Evolutionary conservation across 37 sponge, comb jelly and placozoan genomes (phyloP).

Genomic region (Aplysina aerophoba): DNA sequence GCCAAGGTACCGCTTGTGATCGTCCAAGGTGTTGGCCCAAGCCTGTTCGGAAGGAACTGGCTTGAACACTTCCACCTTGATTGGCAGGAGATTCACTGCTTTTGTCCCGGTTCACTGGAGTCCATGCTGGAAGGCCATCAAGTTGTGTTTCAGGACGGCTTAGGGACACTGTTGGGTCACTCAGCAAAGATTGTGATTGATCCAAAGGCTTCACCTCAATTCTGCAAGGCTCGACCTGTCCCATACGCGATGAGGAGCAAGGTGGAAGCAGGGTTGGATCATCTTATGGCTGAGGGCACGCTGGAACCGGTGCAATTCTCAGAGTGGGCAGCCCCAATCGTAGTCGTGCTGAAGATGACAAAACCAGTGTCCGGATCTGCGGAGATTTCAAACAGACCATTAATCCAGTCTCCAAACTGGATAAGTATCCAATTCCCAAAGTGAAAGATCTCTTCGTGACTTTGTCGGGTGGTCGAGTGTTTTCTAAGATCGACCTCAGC

Average conservation of each 20-base stretch:
- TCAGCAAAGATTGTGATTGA: not conserved
- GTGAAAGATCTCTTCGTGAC: conserved; percentile 8
- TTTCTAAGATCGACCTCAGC: conserved; percentile 44
- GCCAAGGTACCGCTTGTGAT: not conserved
- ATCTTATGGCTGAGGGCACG: conserved; percentile 33
- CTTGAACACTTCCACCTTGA: not conserved
- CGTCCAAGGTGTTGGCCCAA: conserved; percentile 1
- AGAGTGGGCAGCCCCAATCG: conserved; percentile 59
- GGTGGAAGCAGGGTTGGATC: conserved; percentile 35
- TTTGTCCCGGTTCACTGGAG: not conserved
- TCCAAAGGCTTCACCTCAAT: not conserved
- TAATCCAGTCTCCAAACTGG: not conserved
- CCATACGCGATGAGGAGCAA: conserved; percentile 29
- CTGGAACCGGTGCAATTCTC: conserved; percentile 39
- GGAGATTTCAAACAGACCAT: conserved; percentile 46
- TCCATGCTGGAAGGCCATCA: not conserved
- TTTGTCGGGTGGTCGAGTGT: conserved; percentile 6
- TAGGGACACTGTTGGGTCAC: not conserved
- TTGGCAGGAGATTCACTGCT: not conserved
- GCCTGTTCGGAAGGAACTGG: conserved; percentile 16
- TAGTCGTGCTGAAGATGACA: conserved; percentile 43
- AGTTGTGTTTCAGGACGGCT: not conserved
- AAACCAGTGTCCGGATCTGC: conserved; percentile 43
- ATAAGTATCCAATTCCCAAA: not conserved
- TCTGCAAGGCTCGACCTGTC: conserved; percentile 15